These are phyloP conservation scores for Heterotilapia buettikoferi DNA, from an alignment of 2,113 vertebrate species.

Conservation along the genomic window DNA sequence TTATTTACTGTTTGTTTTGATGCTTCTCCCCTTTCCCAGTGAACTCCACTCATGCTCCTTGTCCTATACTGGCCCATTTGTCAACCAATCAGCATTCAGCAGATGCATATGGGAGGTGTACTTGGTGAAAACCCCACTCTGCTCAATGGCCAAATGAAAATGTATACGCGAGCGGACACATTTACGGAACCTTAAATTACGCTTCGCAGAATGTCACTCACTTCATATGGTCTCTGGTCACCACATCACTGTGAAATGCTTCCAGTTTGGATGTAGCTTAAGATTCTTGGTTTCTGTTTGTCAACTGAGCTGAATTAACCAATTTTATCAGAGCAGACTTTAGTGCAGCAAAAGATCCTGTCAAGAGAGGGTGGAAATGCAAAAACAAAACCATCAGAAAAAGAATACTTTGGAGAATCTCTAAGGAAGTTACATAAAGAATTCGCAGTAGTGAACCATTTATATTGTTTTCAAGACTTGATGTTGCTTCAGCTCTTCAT, in stretches of 20 bases:
- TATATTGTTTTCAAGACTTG: neutral
- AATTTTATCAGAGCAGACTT: neutral
- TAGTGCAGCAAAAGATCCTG: neutral
- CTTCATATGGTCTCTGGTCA: neutral
- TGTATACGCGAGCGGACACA: rapidly evolving
- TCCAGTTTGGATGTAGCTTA: neutral
- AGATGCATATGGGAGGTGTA: neutral
- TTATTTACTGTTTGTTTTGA: neutral
- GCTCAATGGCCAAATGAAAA: neutral
- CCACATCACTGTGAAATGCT: neutral
- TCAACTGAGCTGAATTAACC: neutral
- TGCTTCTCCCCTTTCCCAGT: neutral
- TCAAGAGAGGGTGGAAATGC: neutral
- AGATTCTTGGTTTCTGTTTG: neutral
- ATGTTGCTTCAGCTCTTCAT: rapidly evolving
- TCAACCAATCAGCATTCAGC: neutral
- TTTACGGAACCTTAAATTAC: neutral
- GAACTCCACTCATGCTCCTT: neutral
- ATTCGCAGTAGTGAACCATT: rapidly evolving
- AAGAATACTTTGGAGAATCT: neutral
- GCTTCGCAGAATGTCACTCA: neutral
- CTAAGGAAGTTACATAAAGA: neutral
- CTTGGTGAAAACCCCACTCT: neutral
- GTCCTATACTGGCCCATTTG: neutral
- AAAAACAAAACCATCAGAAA: neutral